Base-by-base conservation (phyloP, 2,797 vertebrate genomes). In the Luscinia megarhynchos region DNA sequence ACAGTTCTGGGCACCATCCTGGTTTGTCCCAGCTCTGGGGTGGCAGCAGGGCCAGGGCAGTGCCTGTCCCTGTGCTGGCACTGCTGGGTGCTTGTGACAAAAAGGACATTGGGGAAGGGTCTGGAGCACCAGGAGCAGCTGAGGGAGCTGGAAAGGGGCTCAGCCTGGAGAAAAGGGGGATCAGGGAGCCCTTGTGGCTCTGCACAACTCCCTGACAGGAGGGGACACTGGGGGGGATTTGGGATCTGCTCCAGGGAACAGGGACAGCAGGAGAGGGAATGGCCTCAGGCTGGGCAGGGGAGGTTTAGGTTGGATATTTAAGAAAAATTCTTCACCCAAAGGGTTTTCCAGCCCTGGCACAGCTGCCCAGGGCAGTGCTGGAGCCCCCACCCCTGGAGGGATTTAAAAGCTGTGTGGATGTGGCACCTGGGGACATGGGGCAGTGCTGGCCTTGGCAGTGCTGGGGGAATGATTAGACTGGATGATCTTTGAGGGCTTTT, bases 261-360 rank as follows among this genome's bases (percentile, higher is more conserved):
- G 41, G 59, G 59, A 74, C 61, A 66, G 61, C 70, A 84, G 17
- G 9, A 36, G 70, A 50, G 51, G 69, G 32, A 50, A 51, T 0
- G 0, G 53, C 61, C 59, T 48, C 69, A 50, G 6, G 53, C 1
- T 75, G 45, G 1, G 32, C 36, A 9, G 12, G 19, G 36, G 17
- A 62, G 3, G 6, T 0, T 21, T 0, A 15, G 14, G 0, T 2
- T 36, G 27, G 19, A 20, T 45, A 51, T 24, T 29, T 14, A 0
- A 0, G 23, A 29, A 36, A 29, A 58, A 1, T n/a, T 27, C 23
- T 24, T 29, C 51, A 22, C 1, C 1, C 2, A 14, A 70, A 78
- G 22, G 3, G 6, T 0, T 64, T 32, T 48, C 30, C 51, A 34
- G 15, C 41, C 20, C 41, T 41, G 50, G 41, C 59, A 40, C 59